Conservation (phyloP, 2,113 vertebrate species). For the Cinclus mexicanus region DNA sequence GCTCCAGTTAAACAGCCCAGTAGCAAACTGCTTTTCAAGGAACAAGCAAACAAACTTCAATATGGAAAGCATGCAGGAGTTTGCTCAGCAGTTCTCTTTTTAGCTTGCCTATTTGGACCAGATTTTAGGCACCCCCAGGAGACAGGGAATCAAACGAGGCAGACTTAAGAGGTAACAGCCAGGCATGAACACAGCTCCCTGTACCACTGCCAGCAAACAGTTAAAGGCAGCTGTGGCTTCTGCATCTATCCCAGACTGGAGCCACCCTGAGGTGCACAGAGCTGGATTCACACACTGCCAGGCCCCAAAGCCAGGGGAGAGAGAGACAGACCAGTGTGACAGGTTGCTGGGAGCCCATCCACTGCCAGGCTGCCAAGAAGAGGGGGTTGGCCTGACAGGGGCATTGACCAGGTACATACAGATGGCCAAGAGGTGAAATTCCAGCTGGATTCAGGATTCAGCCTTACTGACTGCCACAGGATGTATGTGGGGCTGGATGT, state of each 20-base stretch:
- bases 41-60: not conserved
- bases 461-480: not conserved
- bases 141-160: not conserved
- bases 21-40: not conserved
- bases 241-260: not conserved
- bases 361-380: not conserved
- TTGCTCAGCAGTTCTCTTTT: not conserved
- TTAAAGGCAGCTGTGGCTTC: not conserved
- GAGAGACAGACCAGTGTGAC: not conserved
- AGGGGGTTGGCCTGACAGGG: not conserved
- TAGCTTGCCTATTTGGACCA: not conserved
- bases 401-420: not conserved
- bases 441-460: not conserved
- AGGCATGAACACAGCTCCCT: not conserved
- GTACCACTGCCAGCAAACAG: not conserved
- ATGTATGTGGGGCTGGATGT: rapidly evolving
- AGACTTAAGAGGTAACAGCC: not conserved
- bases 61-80: not conserved
- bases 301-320: not conserved
- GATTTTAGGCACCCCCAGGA: not conserved
- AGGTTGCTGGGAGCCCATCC: not conserved
- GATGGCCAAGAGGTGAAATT: conserved; percentile 9
- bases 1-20: not conserved
- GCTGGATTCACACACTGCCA: not conserved
- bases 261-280: not conserved